phyloP scores from a whole-genome alignment of 1,140 invertebrate genomes.

The Anastrepha obliqua region DNA sequence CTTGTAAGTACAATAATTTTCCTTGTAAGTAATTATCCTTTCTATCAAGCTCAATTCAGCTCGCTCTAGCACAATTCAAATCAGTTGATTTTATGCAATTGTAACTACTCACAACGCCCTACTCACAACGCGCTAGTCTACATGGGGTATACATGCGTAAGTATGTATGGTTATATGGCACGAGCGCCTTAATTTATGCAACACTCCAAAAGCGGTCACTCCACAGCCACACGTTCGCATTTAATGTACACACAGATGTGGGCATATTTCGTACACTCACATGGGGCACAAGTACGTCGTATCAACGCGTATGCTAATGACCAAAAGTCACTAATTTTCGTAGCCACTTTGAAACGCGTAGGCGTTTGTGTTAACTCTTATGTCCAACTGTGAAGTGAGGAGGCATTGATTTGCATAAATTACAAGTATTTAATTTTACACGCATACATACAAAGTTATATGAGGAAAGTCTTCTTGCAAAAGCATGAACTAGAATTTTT shows the following conservation, averaged over 20 bases:
- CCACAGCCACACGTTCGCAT: not conserved
- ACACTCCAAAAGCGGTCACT: not conserved
- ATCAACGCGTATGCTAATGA: slow-evolving; percentile 17
- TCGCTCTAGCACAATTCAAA: not conserved
- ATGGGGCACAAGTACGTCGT: not conserved
- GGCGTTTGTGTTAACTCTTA: not conserved
- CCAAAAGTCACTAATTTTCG: slow-evolving; percentile 2
- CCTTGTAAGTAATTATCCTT: too few relatives aligned
- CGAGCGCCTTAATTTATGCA: slow-evolving; percentile 38
- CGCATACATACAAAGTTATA: too few relatives aligned
- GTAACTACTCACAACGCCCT: not conserved
- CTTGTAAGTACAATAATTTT: too few relatives aligned
- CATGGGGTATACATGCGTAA: too few relatives aligned
- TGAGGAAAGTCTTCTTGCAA: too few relatives aligned
- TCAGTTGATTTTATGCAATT: slow-evolving; percentile 21
- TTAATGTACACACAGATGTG: not conserved
- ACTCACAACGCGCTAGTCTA: not conserved
- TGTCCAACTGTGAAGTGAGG: not conserved
- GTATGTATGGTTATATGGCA: not conserved
- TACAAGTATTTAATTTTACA: not conserved
- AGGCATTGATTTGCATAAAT: not conserved
- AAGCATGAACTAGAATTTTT: too few relatives aligned
- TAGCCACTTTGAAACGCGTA: not conserved
- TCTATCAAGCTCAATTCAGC: too few relatives aligned
- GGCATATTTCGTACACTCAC: not conserved